Percentiles rank a stretch among this genome's conserved stretches.
Evolutionary conservation across 2,797 vertebrate species (phyloP).

Genomic region (Forpus xanthops): DNA sequence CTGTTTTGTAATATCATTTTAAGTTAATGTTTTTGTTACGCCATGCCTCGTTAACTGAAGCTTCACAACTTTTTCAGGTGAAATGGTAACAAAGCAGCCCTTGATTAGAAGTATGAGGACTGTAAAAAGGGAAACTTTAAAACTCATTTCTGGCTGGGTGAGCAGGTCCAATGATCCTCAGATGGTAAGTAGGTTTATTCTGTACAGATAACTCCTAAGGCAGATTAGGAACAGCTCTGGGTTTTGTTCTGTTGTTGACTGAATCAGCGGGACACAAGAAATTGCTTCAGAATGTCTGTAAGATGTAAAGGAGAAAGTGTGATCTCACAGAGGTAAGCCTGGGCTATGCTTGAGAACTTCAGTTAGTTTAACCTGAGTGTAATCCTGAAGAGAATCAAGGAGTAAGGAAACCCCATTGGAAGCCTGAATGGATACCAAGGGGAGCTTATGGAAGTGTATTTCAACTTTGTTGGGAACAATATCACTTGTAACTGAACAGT

Average conservation of each 20-base stretch:
- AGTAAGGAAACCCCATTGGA: background rate
- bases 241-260: background rate
- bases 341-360: background rate
- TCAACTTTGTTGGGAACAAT: background rate
- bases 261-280: background rate
- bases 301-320: background rate
- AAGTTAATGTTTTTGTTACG: background rate
- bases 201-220: background rate
- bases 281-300: background rate
- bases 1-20: background rate
- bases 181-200: slow-evolving; percentile 84
- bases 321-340: background rate
- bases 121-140: slow-evolving; percentile 95
- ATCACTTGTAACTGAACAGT: background rate
- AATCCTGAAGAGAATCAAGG: background rate
- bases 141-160: slow-evolving; percentile 97
- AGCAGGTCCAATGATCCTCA: slow-evolving; percentile 95
- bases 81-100: slow-evolving; percentile 97
- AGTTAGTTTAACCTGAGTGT: background rate
- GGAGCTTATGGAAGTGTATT: background rate
- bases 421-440: background rate
- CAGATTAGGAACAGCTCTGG: background rate
- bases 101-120: slow-evolving; percentile 96
- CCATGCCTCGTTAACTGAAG: background rate
- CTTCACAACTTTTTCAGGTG: slow-evolving; percentile 80